Percentiles rank a stretch among this genome's conserved stretches.
These are phyloP conservation scores for Nemoura dubitans DNA, from an alignment of 2,888 invertebrate genomes.

Conservation along the genomic window DNA sequence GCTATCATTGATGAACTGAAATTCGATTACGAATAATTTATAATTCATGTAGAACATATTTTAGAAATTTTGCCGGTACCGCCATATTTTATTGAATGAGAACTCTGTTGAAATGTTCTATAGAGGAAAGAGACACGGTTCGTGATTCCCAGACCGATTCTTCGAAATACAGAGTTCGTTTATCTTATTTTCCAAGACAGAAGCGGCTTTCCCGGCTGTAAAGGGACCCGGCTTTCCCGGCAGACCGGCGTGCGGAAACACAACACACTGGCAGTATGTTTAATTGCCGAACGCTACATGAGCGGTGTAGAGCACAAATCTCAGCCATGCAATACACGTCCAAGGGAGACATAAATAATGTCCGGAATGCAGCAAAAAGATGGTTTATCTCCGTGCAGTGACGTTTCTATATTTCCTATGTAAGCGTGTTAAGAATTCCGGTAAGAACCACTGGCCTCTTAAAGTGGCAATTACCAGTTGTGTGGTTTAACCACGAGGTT, in stretches of 20 bases:
- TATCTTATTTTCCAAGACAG: not conserved
- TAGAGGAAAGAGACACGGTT: not conserved
- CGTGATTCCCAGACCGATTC: not conserved
- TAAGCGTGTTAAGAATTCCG: not conserved
- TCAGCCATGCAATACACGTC: not conserved
- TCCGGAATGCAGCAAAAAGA: not conserved
- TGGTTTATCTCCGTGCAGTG: not conserved
- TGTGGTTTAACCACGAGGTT: not conserved
- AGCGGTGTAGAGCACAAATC: not conserved
- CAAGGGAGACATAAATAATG: not conserved
- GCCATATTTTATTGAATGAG: not conserved
- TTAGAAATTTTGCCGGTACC: not conserved
- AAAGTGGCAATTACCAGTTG: not conserved
- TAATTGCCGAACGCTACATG: not conserved
- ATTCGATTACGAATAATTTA: constrained; percentile 2
- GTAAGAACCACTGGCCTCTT: too few relatives aligned
- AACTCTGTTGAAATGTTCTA: too few relatives aligned
- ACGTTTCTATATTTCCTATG: not conserved
- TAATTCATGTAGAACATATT: not conserved
- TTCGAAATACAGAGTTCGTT: not conserved
- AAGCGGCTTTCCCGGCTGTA: not conserved
- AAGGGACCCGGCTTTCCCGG: not conserved
- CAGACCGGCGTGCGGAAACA: not conserved
- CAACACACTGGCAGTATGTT: not conserved
- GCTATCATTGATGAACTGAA: not conserved